Conservation (phyloP, 2,888 invertebrate genomes). For the Tetragnatha montana region DNA sequence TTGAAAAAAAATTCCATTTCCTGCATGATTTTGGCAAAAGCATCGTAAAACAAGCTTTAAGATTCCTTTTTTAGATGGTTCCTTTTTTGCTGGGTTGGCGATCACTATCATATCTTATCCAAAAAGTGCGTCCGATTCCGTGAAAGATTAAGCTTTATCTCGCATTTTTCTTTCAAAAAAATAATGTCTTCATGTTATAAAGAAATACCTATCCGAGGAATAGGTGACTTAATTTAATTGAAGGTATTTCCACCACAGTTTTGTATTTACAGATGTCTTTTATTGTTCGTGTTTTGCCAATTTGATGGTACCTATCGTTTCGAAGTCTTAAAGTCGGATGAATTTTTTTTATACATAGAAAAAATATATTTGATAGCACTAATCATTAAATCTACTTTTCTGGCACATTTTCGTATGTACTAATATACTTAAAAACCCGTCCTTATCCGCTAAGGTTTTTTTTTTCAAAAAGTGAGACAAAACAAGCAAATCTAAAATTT, state of each 20-base stretch:
- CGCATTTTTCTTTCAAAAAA: neutral
- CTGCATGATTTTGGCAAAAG: slow-evolving; percentile 22
- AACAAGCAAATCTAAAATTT: slow-evolving; percentile 5
- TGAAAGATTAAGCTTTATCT: slow-evolving; percentile 38
- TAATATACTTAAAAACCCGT: neutral
- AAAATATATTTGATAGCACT: neutral
- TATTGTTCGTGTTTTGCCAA: neutral
- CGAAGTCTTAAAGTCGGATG: neutral
- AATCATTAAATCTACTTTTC: neutral
- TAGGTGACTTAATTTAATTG: slow-evolving; percentile 48
- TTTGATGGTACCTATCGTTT: neutral
- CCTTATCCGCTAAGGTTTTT: neutral
- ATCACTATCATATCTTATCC: slow-evolving; percentile 1
- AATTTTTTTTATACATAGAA: neutral
- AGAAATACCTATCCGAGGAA: slow-evolving; percentile 1
- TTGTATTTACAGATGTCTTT: slow-evolving; percentile 5
- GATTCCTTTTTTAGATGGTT: neutral
- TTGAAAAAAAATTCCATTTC: slow-evolving; percentile 54
- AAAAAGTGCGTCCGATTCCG: slow-evolving; percentile 25
- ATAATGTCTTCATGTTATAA: slow-evolving; percentile 6
- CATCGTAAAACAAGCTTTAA: slow-evolving; percentile 52
- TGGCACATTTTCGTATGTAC: neutral
- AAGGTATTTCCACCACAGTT: slow-evolving; percentile 13
- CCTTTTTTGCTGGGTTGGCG: slow-evolving; percentile 27
- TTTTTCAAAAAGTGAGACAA: neutral